Percentiles rank a stretch among this genome's conserved stretches.
Evolutionary conservation across 1,140 invertebrate genomes (phyloP).

Genomic region (Hyles vespertilio): DNA sequence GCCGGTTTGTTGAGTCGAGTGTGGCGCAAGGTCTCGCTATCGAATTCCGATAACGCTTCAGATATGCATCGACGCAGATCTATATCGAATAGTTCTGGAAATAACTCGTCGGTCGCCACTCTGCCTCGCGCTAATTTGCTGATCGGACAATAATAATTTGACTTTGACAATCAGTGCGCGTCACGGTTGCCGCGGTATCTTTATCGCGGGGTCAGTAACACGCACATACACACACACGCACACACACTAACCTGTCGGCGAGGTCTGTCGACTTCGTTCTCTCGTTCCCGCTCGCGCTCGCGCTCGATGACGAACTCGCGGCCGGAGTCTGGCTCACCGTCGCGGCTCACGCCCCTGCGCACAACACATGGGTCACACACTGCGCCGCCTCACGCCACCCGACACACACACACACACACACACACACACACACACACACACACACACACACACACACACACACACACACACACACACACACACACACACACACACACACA

Average conservation of each 20-base stretch:
- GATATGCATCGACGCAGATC: no score
- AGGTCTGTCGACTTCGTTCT: slow-evolving; percentile 49
- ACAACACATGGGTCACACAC: slow-evolving; percentile 4
- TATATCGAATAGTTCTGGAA: slow-evolving; percentile 1
- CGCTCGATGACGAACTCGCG: slow-evolving; percentile 71
- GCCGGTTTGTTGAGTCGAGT: no score
- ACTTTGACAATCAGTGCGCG: no score
- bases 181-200: no score
- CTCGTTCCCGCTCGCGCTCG: slow-evolving; percentile 58
- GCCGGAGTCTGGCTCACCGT: slow-evolving; percentile 41
- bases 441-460: slow-evolving; percentile 13
- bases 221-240: background rate
- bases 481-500: background rate
- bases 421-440: no score
- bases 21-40: no score
- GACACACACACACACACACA: background rate
- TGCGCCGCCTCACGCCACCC: background rate
- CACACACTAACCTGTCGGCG: slow-evolving; percentile 49
- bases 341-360: slow-evolving; percentile 55
- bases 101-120: background rate
- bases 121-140: no score
- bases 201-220: no score
- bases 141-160: no score
- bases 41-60: no score
- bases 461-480: slow-evolving; percentile 12